phyloP scores from a whole-genome alignment of 2,888 invertebrate species.

The Hemithea aestivaria region DNA sequence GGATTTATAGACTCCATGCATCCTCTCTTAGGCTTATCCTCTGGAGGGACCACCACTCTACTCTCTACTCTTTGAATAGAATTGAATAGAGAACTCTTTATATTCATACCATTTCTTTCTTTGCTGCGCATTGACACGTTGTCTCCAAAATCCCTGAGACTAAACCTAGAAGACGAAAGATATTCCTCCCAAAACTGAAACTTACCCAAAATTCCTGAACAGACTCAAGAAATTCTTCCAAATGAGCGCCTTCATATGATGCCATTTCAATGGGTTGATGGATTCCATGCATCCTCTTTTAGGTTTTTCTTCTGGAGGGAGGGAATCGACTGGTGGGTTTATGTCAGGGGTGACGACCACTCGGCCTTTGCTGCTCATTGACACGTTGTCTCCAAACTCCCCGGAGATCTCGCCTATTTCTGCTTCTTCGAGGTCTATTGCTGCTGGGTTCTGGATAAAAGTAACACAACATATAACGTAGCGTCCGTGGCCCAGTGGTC shows the following conservation, averaged over 20 bases:
- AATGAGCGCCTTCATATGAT: constrained; percentile 89
- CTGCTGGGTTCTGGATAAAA: constrained; percentile 73
- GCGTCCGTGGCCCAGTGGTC: no score
- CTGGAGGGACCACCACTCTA: constrained; percentile 86
- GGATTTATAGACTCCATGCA: constrained; percentile 81
- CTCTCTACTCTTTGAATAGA: no score
- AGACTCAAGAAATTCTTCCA: constrained; percentile 95
- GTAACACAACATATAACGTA: no score
- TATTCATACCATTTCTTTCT: constrained; percentile 81
- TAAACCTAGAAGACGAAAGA: no score
- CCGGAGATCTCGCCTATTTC: constrained; percentile 89
- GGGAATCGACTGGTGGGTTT: constrained; percentile 70
- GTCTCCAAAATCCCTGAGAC: constrained; percentile 93
- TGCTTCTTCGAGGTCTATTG: constrained; percentile 83
- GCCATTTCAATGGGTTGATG: constrained; percentile 82
- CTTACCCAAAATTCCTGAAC: constrained; percentile 89
- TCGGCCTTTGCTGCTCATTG: constrained; percentile 85
- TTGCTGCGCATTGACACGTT: constrained; percentile 89
- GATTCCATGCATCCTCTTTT: constrained; percentile 75
- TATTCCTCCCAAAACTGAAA: no score
- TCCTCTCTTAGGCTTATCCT: constrained; percentile 78
- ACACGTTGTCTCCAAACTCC: constrained; percentile 92
- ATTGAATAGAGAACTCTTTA: constrained; percentile 62
- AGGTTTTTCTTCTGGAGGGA: constrained; percentile 85
- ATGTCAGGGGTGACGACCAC: constrained; percentile 81